A percentile compares a stretch with the other conserved stretches of the same genome.
These are phyloP conservation scores for Pomatostomus ruficeps DNA, from an alignment of 2,113 vertebrate species.

Conservation along the genomic window DNA sequence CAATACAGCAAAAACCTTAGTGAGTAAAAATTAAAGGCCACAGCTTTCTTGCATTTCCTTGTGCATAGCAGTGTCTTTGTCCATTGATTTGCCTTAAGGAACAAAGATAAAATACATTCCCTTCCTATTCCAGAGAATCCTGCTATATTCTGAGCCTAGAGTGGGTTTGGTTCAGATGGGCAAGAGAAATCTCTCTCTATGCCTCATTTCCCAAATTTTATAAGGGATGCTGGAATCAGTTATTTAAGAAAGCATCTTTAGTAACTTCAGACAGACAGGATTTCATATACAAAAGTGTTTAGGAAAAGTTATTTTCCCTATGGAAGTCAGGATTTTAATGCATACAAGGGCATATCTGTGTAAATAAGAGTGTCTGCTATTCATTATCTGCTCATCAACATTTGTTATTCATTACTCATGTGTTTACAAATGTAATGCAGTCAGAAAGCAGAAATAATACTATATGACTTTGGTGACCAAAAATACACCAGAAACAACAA, in stretches of 20 bases:
- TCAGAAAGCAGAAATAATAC: constrained; percentile 46
- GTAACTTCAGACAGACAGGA: constrained; percentile 38
- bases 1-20: background rate
- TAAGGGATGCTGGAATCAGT: constrained; percentile 34
- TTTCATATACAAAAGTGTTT: constrained; percentile 44
- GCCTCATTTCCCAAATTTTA: constrained; percentile 40
- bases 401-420: constrained; percentile 52
- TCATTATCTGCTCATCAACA: constrained; percentile 60
- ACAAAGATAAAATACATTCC: constrained; percentile 11
- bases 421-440: constrained; percentile 42
- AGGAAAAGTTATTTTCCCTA: constrained; percentile 38
- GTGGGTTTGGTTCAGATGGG: background rate
- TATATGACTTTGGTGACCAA: constrained; percentile 28
- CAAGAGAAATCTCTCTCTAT: constrained; percentile 1
- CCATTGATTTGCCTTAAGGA: constrained; percentile 42
- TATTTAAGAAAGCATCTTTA: constrained; percentile 51
- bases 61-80: constrained; percentile 32
- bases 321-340: constrained; percentile 25
- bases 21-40: background rate
- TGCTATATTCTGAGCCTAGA: background rate
- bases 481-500: constrained; percentile 36
- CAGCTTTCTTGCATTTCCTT: constrained; percentile 16
- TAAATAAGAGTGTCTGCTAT: constrained; percentile 47
- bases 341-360: constrained; percentile 39
- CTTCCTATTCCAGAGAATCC: background rate